Conservation (phyloP, 2,888 invertebrate species). For the Ypsolopha sequella region DNA sequence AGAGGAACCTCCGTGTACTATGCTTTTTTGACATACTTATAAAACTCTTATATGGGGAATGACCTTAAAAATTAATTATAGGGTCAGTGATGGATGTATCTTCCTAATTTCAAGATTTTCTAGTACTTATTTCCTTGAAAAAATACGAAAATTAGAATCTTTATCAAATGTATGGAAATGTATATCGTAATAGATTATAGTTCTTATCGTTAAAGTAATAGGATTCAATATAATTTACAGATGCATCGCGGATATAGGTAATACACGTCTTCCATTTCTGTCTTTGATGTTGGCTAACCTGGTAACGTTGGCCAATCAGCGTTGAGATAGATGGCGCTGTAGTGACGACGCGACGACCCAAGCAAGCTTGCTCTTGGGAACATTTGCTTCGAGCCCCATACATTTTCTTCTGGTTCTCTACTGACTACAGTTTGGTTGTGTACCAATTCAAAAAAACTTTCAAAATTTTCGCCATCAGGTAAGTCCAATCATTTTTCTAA, state of each 20-base stretch:
- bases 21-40: conserved; percentile 65
- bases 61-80: conserved; percentile 21
- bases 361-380: conserved; percentile 64
- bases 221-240: neutral
- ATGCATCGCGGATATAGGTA: conserved; percentile 61
- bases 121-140: conserved; percentile 30
- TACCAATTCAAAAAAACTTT: conserved; percentile 68
- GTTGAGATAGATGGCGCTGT: conserved; percentile 53
- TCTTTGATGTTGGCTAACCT: conserved; percentile 42
- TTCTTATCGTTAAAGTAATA: neutral
- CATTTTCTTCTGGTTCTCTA: conserved; percentile 71
- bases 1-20: conserved; percentile 48
- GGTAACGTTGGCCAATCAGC: conserved; percentile 45
- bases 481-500: conserved; percentile 54
- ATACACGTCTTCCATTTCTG: conserved; percentile 37
- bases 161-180: conserved; percentile 48
- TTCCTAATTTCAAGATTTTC: conserved; percentile 10
- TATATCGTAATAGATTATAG: neutral
- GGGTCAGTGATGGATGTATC: neutral
- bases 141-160: conserved; percentile 8
- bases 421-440: conserved; percentile 69
- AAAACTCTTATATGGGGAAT: conserved; percentile 34
- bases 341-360: conserved; percentile 63
- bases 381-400: conserved; percentile 68
- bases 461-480: conserved; percentile 71